Conservation (phyloP, 1,140 invertebrate species). For the Macrobrachium nipponense region DNA sequence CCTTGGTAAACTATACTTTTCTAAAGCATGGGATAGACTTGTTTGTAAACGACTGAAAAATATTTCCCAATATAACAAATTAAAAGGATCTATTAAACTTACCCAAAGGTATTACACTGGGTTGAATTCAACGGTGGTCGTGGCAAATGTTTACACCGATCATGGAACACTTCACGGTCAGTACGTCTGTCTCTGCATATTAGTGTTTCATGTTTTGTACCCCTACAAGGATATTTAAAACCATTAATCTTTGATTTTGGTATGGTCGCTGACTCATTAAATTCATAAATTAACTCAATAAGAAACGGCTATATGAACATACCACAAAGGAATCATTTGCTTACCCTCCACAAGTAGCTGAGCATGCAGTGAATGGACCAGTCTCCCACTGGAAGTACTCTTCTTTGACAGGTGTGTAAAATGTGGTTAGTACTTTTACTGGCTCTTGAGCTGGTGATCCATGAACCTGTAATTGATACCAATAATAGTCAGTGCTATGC, state of each 20-base stretch:
- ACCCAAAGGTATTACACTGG: slow-evolving; percentile 71
- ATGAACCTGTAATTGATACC: slow-evolving; percentile 18
- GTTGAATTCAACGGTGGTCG: slow-evolving; percentile 70
- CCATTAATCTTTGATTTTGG: neutral
- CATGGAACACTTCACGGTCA: slow-evolving; percentile 70
- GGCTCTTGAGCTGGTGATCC: slow-evolving; percentile 18
- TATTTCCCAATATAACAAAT: neutral
- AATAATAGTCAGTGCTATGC: neutral
- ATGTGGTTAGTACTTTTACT: slow-evolving; percentile 38
- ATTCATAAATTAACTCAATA: neutral
- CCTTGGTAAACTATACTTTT: neutral
- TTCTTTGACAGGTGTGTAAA: slow-evolving; percentile 2
- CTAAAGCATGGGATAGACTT: neutral
- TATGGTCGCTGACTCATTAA: neutral
- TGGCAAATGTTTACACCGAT: slow-evolving; percentile 69
- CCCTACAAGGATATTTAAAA: slow-evolving; percentile 16
- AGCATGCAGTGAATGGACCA: slow-evolving; percentile 58
- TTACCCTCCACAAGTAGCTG: slow-evolving; percentile 61
- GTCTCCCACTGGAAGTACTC: slow-evolving; percentile 51
- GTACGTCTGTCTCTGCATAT: slow-evolving; percentile 71
- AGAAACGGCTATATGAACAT: neutral
- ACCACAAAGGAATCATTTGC: neutral
- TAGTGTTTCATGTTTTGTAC: slow-evolving; percentile 56
- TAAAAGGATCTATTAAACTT: neutral
- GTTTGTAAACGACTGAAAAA: too few relatives aligned